phyloP scores from a whole-genome alignment of 2,888 invertebrate species.

The Athalia circularis region DNA sequence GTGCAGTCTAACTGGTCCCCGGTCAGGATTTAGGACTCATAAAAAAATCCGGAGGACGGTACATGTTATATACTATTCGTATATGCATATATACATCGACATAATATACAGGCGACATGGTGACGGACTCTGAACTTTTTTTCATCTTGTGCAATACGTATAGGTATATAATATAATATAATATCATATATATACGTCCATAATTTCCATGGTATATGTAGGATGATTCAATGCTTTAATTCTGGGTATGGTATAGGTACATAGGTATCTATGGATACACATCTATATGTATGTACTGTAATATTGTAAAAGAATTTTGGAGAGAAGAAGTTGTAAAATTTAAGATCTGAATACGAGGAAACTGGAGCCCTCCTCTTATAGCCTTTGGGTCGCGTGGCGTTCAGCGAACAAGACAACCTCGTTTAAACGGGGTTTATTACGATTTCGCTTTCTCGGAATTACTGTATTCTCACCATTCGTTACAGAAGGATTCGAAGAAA shows the following conservation, averaged over 20 bases:
- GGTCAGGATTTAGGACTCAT: constrained; percentile 15
- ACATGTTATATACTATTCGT: no score
- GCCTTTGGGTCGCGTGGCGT: constrained; percentile 2
- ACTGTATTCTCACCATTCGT: not conserved
- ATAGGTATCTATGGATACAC: no score
- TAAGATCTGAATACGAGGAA: no score
- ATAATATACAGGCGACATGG: not conserved
- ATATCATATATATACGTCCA: no score
- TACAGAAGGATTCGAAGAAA: not conserved
- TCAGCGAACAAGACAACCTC: no score
- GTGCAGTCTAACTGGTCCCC: not conserved
- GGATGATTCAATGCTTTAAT: constrained; percentile 19
- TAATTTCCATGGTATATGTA: no score
- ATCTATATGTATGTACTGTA: no score
- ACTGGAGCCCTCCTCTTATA: not conserved
- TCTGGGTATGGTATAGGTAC: not conserved
- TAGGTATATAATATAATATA: no score
- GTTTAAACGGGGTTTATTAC: not conserved
- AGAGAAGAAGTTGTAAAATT: no score
- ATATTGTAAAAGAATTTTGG: no score
- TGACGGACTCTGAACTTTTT: constrained; percentile 8
- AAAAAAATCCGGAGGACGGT: constrained; percentile 15
- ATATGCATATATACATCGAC: no score
- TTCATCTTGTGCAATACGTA: not conserved
- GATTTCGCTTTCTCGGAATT: constrained; percentile 9